Evolutionary conservation across 1,140 invertebrate genomes (phyloP).

Genomic region (Galleria mellonella): DNA sequence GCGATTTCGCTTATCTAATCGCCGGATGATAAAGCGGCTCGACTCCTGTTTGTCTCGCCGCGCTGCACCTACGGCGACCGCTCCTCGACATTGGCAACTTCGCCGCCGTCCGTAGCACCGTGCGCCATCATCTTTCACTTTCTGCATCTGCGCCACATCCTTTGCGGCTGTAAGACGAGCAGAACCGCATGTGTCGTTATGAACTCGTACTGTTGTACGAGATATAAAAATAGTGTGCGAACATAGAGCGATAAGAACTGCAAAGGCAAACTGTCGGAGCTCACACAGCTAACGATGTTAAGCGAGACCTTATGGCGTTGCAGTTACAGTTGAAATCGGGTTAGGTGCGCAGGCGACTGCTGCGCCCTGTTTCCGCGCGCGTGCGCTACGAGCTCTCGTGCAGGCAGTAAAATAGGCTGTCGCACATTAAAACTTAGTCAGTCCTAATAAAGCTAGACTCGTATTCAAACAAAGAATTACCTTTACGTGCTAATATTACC

Average conservation of each 20-base stretch:
- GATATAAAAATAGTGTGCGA: slow-evolving; percentile 17
- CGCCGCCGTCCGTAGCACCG: not conserved
- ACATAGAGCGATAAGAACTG: slow-evolving; percentile 12
- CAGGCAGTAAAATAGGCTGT: slow-evolving; percentile 6
- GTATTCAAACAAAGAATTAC: slow-evolving; percentile 20
- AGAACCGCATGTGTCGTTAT: not conserved
- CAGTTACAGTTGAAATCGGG: not conserved
- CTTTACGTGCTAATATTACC: slow-evolving; percentile 9
- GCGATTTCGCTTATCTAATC: slow-evolving; percentile 58
- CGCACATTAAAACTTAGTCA: slow-evolving; percentile 9
- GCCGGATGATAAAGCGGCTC: slow-evolving; percentile 37
- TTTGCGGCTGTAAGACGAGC: not conserved
- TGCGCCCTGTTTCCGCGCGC: not conserved
- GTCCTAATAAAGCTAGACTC: slow-evolving; percentile 21
- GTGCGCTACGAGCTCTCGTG: slow-evolving; percentile 5
- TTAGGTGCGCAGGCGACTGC: not conserved
- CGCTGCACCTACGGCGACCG: slow-evolving; percentile 10
- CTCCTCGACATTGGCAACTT: not conserved
- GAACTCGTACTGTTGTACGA: slow-evolving; percentile 11
- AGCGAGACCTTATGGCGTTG: not conserved
- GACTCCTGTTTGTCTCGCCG: slow-evolving; percentile 23
- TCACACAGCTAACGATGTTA: too few species aligned
- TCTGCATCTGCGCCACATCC: not conserved
- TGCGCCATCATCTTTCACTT: too few species aligned
- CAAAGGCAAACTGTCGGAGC: not conserved